Evolutionary conservation across 2,113 vertebrate species (phyloP), one percentile per base, ranked within the genome.

Genomic region (Campylomormyrus numenius): DNA sequence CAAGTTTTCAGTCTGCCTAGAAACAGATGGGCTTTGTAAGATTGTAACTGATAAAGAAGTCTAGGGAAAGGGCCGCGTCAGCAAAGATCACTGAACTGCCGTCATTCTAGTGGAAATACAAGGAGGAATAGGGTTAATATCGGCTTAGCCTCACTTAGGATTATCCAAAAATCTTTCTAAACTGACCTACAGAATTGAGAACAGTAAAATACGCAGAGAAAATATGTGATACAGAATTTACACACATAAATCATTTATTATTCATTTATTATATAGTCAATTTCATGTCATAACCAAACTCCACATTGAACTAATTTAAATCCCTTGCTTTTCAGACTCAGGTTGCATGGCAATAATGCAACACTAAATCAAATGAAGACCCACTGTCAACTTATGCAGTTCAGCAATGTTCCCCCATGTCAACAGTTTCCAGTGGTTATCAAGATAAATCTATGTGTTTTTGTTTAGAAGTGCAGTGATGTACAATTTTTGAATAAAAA

Each of bases 1-100:
- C 62, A 70, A 66, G 62, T 70, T 70, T 70, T 70, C n/a, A 70
- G 62, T 70, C n/a, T 70, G 62, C n/a, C 62, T 70, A 70, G n/a
- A 70, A 70, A 27, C 62, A 70, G 62, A 70, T 70, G 62, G 62
- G 62, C 62, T 70, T 70, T 70, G 62, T 70, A 70, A 70, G 62
- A 70, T 31, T 11, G 3, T 31, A 70, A 70, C 62, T 70, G 62
- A 70, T 80, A 19, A 77, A 77, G 74, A 80, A 39, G 13, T 19
- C 70, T 77, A 77, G 35, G 31, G 17, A 19, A 77, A 42, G 7
- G 31, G 27, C 62, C 2, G 1, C 2, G 74, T 80, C 17, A 42
- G 15, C 35, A 6, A 42, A 80, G 15, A 80, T 19, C n/a, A n/a
- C 62, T 66, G n/a, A 4, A 27, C n/a, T 39, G 1, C 5, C 2